These are phyloP conservation scores for Carterocephalus palaemon DNA, from an alignment of 2,888 invertebrate species.

Conservation along the genomic window DNA sequence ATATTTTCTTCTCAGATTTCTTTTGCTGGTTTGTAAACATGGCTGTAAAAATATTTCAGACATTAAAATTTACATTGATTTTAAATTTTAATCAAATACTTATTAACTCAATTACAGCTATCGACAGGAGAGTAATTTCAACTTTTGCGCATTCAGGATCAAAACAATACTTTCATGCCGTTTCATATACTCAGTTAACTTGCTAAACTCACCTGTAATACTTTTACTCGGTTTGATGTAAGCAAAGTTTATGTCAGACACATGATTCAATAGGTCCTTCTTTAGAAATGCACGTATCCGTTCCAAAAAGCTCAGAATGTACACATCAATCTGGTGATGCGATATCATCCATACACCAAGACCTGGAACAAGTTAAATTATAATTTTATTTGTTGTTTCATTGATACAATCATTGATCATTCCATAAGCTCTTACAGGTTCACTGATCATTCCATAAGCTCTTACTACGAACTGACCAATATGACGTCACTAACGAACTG, in stretches of 20 bases:
- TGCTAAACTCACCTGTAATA: slow-evolving; percentile 45
- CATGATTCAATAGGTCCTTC: slow-evolving; percentile 66
- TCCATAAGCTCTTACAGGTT: too few species aligned
- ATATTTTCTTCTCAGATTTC: slow-evolving; percentile 44
- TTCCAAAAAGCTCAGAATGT: slow-evolving; percentile 81
- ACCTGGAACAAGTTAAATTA: slow-evolving; percentile 39
- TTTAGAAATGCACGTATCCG: slow-evolving; percentile 75
- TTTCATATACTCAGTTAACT: too few species aligned
- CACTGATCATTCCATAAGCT: too few species aligned
- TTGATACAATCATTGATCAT: too few species aligned
- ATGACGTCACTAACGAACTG: too few species aligned
- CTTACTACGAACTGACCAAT: too few species aligned
- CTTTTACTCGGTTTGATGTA: slow-evolving; percentile 68
- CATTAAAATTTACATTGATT: background rate
- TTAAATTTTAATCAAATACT: too few species aligned
- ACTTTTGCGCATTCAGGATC: too few species aligned
- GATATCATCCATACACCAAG: slow-evolving; percentile 83
- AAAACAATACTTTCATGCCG: too few species aligned
- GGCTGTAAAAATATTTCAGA: slow-evolving; percentile 43
- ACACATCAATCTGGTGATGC: slow-evolving; percentile 80
- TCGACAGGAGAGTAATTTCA: too few species aligned
- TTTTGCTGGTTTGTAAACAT: slow-evolving; percentile 43
- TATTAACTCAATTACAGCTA: too few species aligned
- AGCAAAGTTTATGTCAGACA: slow-evolving; percentile 83
- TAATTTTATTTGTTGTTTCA: background rate